A percentile compares a stretch with the other conserved stretches of the same genome.
These are phyloP conservation scores for Diarsia brunnea DNA, from an alignment of 2,888 invertebrate species.

Conservation along the genomic window DNA sequence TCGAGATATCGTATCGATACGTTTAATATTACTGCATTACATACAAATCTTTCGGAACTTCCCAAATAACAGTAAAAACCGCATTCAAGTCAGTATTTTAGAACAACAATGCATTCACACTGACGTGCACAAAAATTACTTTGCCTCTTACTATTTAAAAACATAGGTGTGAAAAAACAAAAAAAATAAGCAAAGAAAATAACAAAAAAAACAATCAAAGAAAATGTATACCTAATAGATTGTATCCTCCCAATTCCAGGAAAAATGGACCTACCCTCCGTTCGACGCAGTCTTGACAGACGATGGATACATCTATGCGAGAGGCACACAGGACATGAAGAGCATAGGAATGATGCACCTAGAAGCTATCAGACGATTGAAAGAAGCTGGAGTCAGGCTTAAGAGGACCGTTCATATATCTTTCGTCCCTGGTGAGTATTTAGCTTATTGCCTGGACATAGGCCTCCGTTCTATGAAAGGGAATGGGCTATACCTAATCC, in stretches of 20 bases:
- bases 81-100: not conserved
- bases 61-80: not conserved
- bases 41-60: not conserved
- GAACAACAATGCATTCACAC: not conserved
- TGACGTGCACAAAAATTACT: not conserved
- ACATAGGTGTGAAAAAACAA: not conserved
- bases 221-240: not conserved
- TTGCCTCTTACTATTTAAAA: not conserved
- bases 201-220: no score
- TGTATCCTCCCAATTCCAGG: constrained; percentile 89
- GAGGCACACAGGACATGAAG: constrained; percentile 97
- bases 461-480: no score
- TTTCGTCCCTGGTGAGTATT: constrained; percentile 92
- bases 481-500: no score
- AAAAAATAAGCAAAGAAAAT: no score
- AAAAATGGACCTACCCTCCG: constrained; percentile 96
- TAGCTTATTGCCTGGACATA: no score
- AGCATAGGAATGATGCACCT: constrained; percentile 93
- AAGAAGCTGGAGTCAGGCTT: constrained; percentile 86
- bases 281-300: constrained; percentile 95
- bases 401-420: constrained; percentile 92
- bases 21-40: not conserved
- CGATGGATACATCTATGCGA: constrained; percentile 95
- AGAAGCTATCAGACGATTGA: constrained; percentile 92
- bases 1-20: not conserved